Base-by-base conservation (phyloP, 2,888 invertebrate genomes). In the Nephrotoma appendiculata region DNA sequence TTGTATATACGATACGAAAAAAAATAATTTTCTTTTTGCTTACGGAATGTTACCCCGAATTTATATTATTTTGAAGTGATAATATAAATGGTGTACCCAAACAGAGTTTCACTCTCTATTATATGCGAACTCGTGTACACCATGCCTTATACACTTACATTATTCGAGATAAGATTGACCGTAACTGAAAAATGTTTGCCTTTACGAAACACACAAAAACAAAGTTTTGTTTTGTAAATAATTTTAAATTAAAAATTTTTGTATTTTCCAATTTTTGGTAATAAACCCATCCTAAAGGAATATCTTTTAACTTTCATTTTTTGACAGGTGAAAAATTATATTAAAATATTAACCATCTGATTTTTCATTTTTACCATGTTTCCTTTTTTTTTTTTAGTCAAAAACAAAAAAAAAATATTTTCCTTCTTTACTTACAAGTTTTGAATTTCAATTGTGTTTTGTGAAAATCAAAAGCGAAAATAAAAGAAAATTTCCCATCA, bases 291-390 rank as follows among this genome's bases (percentile, higher is more conserved):
- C 84, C 84, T 42, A 84, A 84, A 84, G 43, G 12, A 84, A 84
- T 42, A 43, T 43, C 43, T 42, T 84, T 84, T 84, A 43, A 42
- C 42, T 42, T 42, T 42, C 41, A 42, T n/a, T 42, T 42, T 41
- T 84, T 84, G 84, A 84, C 84, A 84, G 84, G 84, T 84, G 84
- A 84, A 84, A 84, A 84, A 84, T 84, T 41, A 7, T 84, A 84
- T 43, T 42, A 84, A 84, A 84, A 84, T 84, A 42, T 43, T 84
- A 84, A 84, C 84, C 41, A 84, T 42, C 43, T 84, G 84, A 84
- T 84, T 84, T 84, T 84, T 84, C 84, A 43, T 84, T 83, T 83
- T 83, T 31, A 41, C 12, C 31, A 41, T 83, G 12, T 83, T 83
- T 41, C 41, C 41, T 5, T 83, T 41, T 42, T 83, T 41, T 42